A percentile compares a stretch with the other conserved stretches of the same genome.
phyloP scores from a whole-genome alignment of 2,888 invertebrate species.

The Lasioglossum marginatum region DNA sequence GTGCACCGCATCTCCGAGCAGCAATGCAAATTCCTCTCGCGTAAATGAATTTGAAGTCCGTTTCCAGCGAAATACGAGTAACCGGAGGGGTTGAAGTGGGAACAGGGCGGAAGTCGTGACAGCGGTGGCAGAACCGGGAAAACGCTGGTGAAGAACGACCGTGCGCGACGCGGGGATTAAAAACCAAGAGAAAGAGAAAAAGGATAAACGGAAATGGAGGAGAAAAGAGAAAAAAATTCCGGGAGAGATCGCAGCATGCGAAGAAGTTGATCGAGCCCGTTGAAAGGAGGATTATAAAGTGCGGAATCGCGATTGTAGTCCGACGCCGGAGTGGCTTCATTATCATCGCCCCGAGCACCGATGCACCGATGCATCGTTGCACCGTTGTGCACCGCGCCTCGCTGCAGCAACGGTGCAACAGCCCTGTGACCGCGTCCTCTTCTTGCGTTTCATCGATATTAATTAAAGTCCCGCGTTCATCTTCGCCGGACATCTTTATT shows the following conservation, averaged over 20 bases:
- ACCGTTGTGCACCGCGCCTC: background rate
- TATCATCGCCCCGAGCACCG: slow-evolving; percentile 56
- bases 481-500: slow-evolving; percentile 43
- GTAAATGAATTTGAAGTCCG: slow-evolving; percentile 39
- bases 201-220: background rate
- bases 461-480: slow-evolving; percentile 52
- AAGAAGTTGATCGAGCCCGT: slow-evolving; percentile 45
- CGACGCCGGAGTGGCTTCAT: slow-evolving; percentile 50
- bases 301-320: slow-evolving; percentile 45
- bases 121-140: background rate
- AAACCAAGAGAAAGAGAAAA: background rate
- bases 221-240: background rate
- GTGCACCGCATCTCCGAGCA: background rate
- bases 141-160: slow-evolving; percentile 26
- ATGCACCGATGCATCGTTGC: background rate
- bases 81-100: background rate
- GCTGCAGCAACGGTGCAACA: background rate
- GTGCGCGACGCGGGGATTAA: background rate
- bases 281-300: slow-evolving; percentile 40
- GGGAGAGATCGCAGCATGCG: background rate
- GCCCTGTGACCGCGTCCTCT: slow-evolving; percentile 15
- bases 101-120: background rate
- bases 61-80: background rate
- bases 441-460: slow-evolving; percentile 57
- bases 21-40: slow-evolving; percentile 7